Base-by-base conservation (phyloP, 2,113 vertebrate species). In the Crypturellus undulatus region DNA sequence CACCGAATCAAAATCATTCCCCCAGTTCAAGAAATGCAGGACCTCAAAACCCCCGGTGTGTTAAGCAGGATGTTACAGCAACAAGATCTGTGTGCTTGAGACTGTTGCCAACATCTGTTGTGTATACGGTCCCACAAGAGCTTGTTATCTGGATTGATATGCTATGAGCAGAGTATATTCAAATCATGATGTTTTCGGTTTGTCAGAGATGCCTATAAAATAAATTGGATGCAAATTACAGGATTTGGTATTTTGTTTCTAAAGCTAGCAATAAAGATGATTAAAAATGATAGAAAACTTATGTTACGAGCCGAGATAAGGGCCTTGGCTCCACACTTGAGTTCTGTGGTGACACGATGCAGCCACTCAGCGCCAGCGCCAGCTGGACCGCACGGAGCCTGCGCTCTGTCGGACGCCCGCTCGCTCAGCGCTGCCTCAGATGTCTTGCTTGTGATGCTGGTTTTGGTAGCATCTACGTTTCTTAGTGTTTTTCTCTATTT, bases 41-140 rank as follows among this genome's bases (percentile, higher is more conserved):
- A 93, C 93, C 93, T 94, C 38, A 79, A 84, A 94, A 81, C 84
- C 93, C 49, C 92, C 78, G 79, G 45, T 92, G 51, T 77, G 84
- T 79, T 91, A 91, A 93, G 87, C 63, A 90, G 58, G 17, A 82
- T 94, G 85, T 96, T 97, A 93, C 49, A 94, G 72, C 92, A 95
- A 14, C 89, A 83, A 77, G 30, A 77, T 91, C 52, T 95, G 17
- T 51, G 34, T 79, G 24, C 60, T 62, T 26, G 60, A 72, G 26
- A 72, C 38, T 60, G 47, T 78, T 90, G 89, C 22, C 14, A 26
- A 22, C 60, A 63, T 80, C 34, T 91, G 52, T 70, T 91, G 26
- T n/a, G 19, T 32, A 51, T 56, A 26, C 19, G 70, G 73, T 93
- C 79, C 54, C 32, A 6, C 45, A 67, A 88, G 26, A 92, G 34